Percentiles rank a stretch among this genome's conserved stretches.
These are phyloP conservation scores for Styela plicata DNA, from an alignment of 23 tunicate genomes.

Conservation along the genomic window DNA sequence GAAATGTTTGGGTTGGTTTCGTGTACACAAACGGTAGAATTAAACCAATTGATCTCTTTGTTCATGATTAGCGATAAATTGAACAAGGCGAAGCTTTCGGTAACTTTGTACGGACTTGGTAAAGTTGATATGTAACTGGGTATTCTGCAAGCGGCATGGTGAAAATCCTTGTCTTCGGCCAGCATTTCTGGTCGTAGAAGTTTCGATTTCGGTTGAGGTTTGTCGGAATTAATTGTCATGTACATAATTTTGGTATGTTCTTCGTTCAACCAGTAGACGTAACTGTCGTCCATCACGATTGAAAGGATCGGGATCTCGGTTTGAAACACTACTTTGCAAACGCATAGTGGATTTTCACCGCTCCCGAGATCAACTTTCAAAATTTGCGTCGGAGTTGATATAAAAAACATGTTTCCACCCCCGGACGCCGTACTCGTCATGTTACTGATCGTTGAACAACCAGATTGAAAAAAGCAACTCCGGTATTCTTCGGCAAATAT, in stretches of 20 bases:
- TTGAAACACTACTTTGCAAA: background rate
- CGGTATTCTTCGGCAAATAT: background rate
- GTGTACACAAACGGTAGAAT: background rate
- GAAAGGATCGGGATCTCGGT: background rate
- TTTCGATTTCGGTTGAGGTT: background rate
- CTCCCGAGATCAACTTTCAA: background rate
- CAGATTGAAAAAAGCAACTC: background rate
- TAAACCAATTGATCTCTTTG: background rate
- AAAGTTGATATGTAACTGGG: background rate
- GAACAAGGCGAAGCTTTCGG: background rate
- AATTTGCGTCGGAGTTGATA: background rate
- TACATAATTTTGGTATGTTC: background rate
- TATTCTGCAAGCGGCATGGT: background rate
- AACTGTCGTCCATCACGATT: conserved; percentile 8
- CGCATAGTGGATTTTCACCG: background rate
- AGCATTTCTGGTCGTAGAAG: background rate
- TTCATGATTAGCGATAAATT: background rate
- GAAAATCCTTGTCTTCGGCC: background rate
- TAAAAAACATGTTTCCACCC: background rate
- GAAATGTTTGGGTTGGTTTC: background rate
- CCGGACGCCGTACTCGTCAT: background rate
- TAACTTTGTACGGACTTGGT: background rate
- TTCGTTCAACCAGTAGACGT: background rate
- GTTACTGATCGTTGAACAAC: background rate
- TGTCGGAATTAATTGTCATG: background rate